Evolutionary conservation across 2,797 vertebrate species (phyloP), one percentile per base, ranked within the genome.

Genomic region (Ispidina picta): DNA sequence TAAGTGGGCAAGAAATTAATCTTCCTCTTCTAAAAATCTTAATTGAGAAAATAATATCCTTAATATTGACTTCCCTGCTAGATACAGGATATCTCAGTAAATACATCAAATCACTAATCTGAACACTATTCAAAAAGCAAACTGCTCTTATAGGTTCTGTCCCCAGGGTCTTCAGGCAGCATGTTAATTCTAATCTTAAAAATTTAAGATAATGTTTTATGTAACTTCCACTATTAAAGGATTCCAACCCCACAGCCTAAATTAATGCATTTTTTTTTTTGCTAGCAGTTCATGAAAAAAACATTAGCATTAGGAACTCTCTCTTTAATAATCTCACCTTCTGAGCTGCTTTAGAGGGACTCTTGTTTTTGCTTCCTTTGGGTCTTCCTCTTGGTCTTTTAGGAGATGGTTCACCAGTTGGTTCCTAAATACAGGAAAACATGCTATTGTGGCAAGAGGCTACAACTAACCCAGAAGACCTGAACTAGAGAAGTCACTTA

Each of bases 341-440:
- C 97, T 98, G 98, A 77, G 98, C 98, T 95, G 98, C 98, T 98
- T 99, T 99, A 83, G 99, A 99, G 51, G 99, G 99, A 91, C 98
- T 98, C 98, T 99, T 99, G 98, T 99, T 99, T 98, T 99, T 99
- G 98, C 99, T 99, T 97, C 99, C 99, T 98, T 99, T 99, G 85
- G 99, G 99, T 97, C 99, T 98, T 96, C 99, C 99, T 97, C 99
- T 98, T 83, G 99, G 99, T 98, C 99, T 98, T 98, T 99, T 99
- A 96, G 99, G 99, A 97, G 98, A 98, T 92, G 99, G 98, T 95
- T 99, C 98, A 95, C 98, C 98, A 65, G 98, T 98, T 94, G 98
- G 98, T 97, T 99, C 98, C 99, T 99, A 98, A 95, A 96, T 80
- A 97, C 74, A 96, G 81, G 85, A 96, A 97, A 97, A 97, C 86